Evolutionary conservation across 1,140 invertebrate genomes (phyloP).

Genomic region (Diabrotica undecimpunctata): DNA sequence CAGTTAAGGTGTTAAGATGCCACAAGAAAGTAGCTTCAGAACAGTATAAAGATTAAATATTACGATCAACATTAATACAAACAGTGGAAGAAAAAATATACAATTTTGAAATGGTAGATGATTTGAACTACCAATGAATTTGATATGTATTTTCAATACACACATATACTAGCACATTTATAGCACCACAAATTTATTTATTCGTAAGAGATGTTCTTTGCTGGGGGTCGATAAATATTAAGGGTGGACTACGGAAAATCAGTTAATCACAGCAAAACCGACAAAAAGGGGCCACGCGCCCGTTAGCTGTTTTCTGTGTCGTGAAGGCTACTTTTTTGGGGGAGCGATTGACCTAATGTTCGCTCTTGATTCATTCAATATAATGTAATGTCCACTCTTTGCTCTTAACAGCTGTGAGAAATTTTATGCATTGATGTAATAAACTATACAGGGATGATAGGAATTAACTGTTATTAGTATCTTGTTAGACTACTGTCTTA

Average conservation of each 20-base stretch:
- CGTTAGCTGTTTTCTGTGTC: neutral
- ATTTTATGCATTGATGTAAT: neutral
- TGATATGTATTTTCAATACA: neutral
- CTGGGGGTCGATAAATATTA: slow-evolving; percentile 29
- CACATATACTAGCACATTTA: neutral
- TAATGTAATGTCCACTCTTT: slow-evolving; percentile 26
- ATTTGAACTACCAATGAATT: neutral
- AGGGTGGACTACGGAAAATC: slow-evolving; percentile 14
- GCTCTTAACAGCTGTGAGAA: slow-evolving; percentile 21
- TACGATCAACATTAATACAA: too few relatives aligned
- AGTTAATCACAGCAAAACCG: slow-evolving; percentile 12
- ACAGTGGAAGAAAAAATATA: neutral
- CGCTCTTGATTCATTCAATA: slow-evolving; percentile 17
- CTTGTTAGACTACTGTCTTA: too few relatives aligned
- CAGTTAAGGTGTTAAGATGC: too few relatives aligned
- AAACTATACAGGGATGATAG: neutral
- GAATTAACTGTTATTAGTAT: neutral
- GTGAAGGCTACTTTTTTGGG: slow-evolving; percentile 23
- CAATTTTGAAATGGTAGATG: neutral
- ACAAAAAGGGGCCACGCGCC: slow-evolving; percentile 29
- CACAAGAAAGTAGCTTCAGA: too few relatives aligned
- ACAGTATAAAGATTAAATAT: too few relatives aligned
- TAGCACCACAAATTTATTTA: slow-evolving; percentile 2
- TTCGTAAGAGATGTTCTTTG: slow-evolving; percentile 22
- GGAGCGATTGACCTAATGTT: slow-evolving; percentile 25